These are phyloP conservation scores for Amphiprion ocellaris DNA, from an alignment of 2,113 vertebrate species.

Conservation along the genomic window DNA sequence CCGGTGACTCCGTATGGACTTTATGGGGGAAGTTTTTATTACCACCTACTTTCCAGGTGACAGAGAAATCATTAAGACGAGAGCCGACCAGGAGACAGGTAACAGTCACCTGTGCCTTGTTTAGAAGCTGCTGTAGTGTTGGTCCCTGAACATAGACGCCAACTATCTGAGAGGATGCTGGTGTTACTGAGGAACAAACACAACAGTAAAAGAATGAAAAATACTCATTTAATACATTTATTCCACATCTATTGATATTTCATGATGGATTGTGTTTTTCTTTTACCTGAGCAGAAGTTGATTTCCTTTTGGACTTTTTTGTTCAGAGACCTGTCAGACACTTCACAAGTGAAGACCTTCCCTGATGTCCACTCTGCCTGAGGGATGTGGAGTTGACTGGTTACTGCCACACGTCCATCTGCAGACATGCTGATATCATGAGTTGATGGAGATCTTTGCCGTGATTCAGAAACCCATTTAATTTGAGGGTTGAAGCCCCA, in stretches of 20 bases:
- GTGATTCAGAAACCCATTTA: no score
- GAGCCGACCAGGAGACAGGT: slow-evolving; percentile 73
- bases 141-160: slow-evolving; percentile 67
- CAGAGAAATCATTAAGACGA: slow-evolving; percentile 55
- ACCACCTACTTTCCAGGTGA: slow-evolving; percentile 72
- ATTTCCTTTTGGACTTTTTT: no score
- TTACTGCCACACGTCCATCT: no score
- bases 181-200: slow-evolving; percentile 60
- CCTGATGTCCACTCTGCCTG: no score
- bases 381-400: no score
- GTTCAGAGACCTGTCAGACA: no score
- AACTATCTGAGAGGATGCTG: slow-evolving; percentile 50
- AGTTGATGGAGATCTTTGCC: no score
- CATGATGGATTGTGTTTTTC: background rate
- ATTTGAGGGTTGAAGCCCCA: no score
- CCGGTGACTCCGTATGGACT: background rate
- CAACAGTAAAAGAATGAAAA: accelerated
- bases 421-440: no score
- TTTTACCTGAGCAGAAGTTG: slow-evolving; percentile 71
- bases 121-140: slow-evolving; percentile 15
- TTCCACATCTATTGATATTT: background rate
- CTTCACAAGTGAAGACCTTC: no score
- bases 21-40: accelerated
- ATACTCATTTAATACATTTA: background rate
- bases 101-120: slow-evolving; percentile 39